phyloP scores from a whole-genome alignment of 2,888 invertebrate genomes.

The Cosmia trapezina region DNA sequence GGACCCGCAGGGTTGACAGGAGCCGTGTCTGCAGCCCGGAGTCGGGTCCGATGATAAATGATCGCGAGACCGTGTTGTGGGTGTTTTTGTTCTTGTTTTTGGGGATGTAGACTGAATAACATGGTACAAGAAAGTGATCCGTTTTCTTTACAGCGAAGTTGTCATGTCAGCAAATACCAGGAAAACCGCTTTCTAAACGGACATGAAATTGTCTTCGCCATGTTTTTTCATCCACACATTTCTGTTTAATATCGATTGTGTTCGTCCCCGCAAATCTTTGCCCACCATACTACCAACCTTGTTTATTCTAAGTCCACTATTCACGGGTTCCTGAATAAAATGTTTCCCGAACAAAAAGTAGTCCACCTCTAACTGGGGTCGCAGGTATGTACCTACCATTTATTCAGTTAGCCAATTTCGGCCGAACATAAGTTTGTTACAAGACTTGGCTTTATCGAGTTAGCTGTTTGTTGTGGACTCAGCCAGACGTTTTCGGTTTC shows the following conservation, averaged over 20 bases:
- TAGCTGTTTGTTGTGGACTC: conserved; percentile 48
- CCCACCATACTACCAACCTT: conserved; percentile 25
- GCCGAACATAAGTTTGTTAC: conserved; percentile 61
- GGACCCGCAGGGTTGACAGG: conserved; percentile 44
- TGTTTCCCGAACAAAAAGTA: conserved; percentile 52
- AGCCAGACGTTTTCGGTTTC: conserved; percentile 41
- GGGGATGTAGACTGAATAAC: conserved; percentile 23
- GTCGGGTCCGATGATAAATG: conserved; percentile 54
- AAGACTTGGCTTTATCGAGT: conserved; percentile 57
- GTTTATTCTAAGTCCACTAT: conserved; percentile 46
- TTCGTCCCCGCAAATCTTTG: background rate
- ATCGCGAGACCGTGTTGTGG: conserved; percentile 11
- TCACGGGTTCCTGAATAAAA: conserved; percentile 51
- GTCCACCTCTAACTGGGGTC: conserved; percentile 33
- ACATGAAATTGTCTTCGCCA: too few relatives aligned
- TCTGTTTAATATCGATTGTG: background rate
- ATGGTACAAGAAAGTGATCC: conserved; percentile 5
- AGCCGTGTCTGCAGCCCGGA: conserved; percentile 18
- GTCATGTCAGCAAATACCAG: conserved; percentile 10
- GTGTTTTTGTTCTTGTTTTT: conserved; percentile 41
- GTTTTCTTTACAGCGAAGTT: conserved; percentile 27
- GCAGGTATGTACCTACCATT: conserved; percentile 65
- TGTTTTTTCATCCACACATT: background rate
- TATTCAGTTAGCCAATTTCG: conserved; percentile 63
- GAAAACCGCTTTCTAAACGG: background rate